Conservation (phyloP, 2,113 vertebrate species). For the Periophthalmus modestus region DNA sequence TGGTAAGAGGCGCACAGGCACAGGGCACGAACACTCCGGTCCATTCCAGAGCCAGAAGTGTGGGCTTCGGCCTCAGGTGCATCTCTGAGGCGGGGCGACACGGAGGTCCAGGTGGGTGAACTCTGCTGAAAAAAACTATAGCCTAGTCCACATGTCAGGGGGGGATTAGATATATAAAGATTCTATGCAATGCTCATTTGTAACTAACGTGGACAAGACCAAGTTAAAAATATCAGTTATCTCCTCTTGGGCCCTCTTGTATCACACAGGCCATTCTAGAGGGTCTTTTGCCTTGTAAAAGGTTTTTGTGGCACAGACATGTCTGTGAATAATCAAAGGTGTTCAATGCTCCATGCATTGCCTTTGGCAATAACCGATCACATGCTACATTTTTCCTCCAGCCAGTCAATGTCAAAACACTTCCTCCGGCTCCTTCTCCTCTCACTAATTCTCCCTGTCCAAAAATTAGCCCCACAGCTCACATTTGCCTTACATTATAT, state of each 20-base stretch:
- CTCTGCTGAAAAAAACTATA: not conserved
- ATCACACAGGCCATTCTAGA: not conserved
- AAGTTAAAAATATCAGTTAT: not conserved
- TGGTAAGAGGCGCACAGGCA: slow-evolving; percentile 31
- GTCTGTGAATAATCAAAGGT: slow-evolving; percentile 45
- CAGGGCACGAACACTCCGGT: slow-evolving; percentile 19
- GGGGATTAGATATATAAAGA: not conserved
- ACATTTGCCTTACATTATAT: slow-evolving; percentile 53
- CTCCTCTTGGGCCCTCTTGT: not conserved
- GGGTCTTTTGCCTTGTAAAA: slow-evolving; percentile 14
- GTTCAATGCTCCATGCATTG: slow-evolving; percentile 22
- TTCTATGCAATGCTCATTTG: not conserved
- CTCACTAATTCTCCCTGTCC: slow-evolving; percentile 49
- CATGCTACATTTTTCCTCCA: slow-evolving; percentile 25
- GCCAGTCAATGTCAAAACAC: slow-evolving; percentile 29
- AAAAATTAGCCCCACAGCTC: slow-evolving; percentile 47
- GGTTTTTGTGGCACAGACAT: not conserved
- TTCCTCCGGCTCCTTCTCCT: slow-evolving; percentile 35
- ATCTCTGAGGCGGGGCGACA: slow-evolving; percentile 75
- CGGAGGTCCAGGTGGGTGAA: slow-evolving; percentile 72
- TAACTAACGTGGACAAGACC: not conserved
- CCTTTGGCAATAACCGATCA: slow-evolving; percentile 38
- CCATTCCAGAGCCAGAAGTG: slow-evolving; percentile 51
- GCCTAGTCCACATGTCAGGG: not conserved
- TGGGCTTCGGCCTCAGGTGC: slow-evolving; percentile 77